Percentiles rank a stretch among this genome's conserved stretches.
phyloP scores from a whole-genome alignment of 2,888 invertebrate genomes.

The Dyspetes luteomarginatus region DNA sequence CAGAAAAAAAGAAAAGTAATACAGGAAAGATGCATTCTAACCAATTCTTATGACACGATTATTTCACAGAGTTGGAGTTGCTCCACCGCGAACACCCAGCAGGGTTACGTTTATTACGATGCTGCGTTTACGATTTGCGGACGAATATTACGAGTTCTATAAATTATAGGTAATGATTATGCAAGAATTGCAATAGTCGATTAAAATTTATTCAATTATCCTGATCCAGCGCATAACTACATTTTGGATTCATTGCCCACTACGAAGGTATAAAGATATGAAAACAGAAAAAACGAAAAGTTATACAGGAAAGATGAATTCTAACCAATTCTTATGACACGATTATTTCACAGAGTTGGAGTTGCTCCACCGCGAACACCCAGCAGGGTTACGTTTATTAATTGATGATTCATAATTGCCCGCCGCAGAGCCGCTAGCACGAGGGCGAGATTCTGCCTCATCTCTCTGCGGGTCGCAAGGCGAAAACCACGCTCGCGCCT shows the following conservation, averaged over 20 bases:
- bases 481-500: slow-evolving; percentile 38
- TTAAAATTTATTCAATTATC: no score
- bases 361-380: neutral
- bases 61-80: neutral
- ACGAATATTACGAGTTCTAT: no score
- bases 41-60: slow-evolving; percentile 18
- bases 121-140: no score
- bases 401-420: slow-evolving; percentile 79
- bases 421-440: slow-evolving; percentile 56
- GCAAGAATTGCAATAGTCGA: no score
- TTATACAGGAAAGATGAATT: slow-evolving; percentile 2
- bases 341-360: neutral
- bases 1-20: neutral
- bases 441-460: slow-evolving; percentile 13
- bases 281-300: neutral
- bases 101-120: no score
- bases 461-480: slow-evolving; percentile 19
- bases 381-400: slow-evolving; percentile 74
- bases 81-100: no score
- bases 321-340: slow-evolving; percentile 23
- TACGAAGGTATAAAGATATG: neutral
- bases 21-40: slow-evolving; percentile 6
- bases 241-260: no score
- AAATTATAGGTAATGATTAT: no score
- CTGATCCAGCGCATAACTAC: no score